Conservation (phyloP, 2,797 vertebrate genomes). For the Apodemus agrarius region DNA sequence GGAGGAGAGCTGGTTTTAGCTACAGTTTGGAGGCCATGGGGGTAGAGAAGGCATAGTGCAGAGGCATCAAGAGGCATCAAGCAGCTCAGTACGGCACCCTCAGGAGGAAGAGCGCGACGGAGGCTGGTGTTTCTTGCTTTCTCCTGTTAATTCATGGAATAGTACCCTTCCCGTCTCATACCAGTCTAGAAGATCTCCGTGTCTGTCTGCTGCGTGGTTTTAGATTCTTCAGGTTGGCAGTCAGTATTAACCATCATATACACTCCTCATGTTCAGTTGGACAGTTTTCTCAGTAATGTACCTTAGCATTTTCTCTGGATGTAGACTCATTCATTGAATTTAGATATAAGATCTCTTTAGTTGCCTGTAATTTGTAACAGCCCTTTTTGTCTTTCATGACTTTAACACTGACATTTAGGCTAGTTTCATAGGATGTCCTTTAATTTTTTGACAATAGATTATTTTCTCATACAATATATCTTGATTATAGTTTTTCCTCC, state of each 20-base stretch:
- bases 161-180: not conserved
- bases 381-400: not conserved
- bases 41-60: not conserved
- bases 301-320: not conserved
- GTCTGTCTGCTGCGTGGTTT: not conserved
- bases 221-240: not conserved
- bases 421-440: not conserved
- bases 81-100: no score
- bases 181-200: not conserved
- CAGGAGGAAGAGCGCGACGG: not conserved
- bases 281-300: not conserved
- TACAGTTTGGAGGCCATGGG: not conserved
- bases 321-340: not conserved
- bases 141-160: not conserved
- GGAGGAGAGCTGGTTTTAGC: not conserved
- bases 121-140: not conserved
- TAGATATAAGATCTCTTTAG: not conserved
- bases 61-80: no score
- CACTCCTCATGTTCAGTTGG: not conserved
- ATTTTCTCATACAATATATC: not conserved
- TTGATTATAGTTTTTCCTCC: no score
- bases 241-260: not conserved
- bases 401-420: no score
- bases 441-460: not conserved
- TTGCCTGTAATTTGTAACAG: not conserved